A percentile compares a stretch with the other conserved stretches of the same genome.
Evolutionary conservation across 1,140 invertebrate species (phyloP).

Genomic region (Temnothorax longispinosus): DNA sequence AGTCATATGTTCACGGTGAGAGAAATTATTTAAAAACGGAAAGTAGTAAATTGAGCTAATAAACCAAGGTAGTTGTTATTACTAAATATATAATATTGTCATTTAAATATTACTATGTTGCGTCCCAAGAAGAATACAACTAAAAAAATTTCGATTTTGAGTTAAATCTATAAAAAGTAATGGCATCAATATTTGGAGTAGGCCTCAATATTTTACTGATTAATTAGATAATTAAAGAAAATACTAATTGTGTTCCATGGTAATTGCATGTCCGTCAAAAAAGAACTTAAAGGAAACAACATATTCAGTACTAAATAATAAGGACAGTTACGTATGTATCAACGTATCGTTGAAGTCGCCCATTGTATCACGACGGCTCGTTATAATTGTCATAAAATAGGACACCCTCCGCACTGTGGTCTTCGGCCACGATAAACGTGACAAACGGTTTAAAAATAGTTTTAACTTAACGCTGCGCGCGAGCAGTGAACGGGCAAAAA

Average conservation of each 20-base stretch:
- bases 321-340: neutral
- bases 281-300: neutral
- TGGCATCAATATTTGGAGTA: neutral
- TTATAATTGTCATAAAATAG: slow-evolving; percentile 35
- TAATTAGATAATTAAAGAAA: slow-evolving; percentile 1
- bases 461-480: slow-evolving; percentile 21
- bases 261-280: neutral
- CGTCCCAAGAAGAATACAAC: too few species aligned
- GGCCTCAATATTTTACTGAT: neutral
- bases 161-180: too few species aligned
- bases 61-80: too few species aligned
- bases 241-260: neutral
- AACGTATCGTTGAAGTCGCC: slow-evolving; percentile 17
- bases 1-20: neutral
- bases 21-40: neutral
- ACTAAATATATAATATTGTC: too few species aligned
- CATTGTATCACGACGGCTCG: neutral
- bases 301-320: neutral
- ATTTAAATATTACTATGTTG: too few species aligned
- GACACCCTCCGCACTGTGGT: neutral
- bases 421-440: slow-evolving; percentile 37
- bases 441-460: slow-evolving; percentile 52
- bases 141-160: too few species aligned
- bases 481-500: slow-evolving; percentile 25
- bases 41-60: too few species aligned